Base-by-base conservation (phyloP, 2,113 vertebrate species). In the Clupea harengus region DNA sequence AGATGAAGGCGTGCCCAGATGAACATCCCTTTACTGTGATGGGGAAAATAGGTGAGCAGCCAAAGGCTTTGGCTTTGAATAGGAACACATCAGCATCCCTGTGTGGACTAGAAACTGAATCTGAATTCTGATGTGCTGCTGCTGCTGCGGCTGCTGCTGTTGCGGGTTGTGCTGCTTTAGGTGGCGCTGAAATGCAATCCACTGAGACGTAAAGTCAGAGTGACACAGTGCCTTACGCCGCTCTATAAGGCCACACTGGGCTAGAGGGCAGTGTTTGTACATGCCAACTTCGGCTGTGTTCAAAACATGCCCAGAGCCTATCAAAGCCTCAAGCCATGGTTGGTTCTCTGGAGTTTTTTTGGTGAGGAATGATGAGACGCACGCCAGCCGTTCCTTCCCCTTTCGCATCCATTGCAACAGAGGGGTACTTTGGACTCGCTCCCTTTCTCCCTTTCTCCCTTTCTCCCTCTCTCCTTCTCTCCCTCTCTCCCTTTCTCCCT, bases 11-110 rank as follows among this genome's bases (percentile, higher is more conserved):
- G 84, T 88, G 80, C 52, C 81, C 81, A 84, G 86, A 83, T 82
- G 75, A 54, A 67, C 82, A 87, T 87, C 85, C 85, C 87, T 90
- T 89, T 86, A 57, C 88, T 78, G 72, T 90, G 92, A 93, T 90
- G 91, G 88, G 91, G 88, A 89, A 91, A 90, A 92, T 89, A 87
- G 87, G n/a, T n/a, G n/a, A n/a, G n/a, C n/a, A n/a, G n/a, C n/a
- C n/a, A n/a, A n/a, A n/a, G n/a, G 83, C 86, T 92, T 90, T 49
- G 81, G 81, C 88, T 89, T 85, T 81, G 57, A 81, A 47, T 81
- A 87, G 88, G 84, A 67, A n/a, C 11, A 86, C 81, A 64, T 78
- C 82, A 82, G 82, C 81, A 86, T 17, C 50, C 50, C 75, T 49
- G 60, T 85, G 28, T 81, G 17, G 86, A 46, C 28, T 67, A 67